These are phyloP conservation scores for Pteromalus puparum DNA, from an alignment of 1,140 invertebrate species.

Conservation along the genomic window DNA sequence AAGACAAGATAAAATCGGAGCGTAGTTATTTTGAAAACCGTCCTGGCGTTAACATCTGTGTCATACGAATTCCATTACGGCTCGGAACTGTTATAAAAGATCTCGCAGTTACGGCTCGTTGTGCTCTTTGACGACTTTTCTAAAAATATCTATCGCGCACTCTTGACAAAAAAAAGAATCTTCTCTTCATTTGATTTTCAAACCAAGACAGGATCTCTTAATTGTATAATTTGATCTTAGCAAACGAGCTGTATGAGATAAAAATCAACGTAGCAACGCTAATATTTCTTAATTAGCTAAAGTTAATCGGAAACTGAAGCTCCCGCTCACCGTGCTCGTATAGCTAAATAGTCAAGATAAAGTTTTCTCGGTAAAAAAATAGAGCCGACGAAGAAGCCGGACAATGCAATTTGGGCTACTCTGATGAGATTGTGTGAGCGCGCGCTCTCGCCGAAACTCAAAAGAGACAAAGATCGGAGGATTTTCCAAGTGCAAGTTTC, in stretches of 20 bases:
- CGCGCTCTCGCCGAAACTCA: neutral
- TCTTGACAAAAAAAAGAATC: neutral
- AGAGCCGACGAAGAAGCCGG: neutral
- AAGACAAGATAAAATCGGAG: too few species aligned
- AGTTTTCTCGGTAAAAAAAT: neutral
- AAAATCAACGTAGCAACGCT: neutral
- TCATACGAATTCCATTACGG: too few species aligned
- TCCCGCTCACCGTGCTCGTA: neutral
- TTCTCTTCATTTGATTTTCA: too few species aligned
- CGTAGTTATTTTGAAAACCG: too few species aligned
- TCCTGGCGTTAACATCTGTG: too few species aligned
- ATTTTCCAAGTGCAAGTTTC: slow-evolving; percentile 22
- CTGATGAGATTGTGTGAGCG: slow-evolving; percentile 10
- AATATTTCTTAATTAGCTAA: slow-evolving; percentile 1
- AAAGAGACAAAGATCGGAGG: slow-evolving; percentile 19
- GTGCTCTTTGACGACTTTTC: neutral
- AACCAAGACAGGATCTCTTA: neutral
- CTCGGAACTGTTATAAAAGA: too few species aligned
- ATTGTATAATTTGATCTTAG: too few species aligned
- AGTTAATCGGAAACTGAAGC: neutral
- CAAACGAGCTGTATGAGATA: too few species aligned
- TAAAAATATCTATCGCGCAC: neutral
- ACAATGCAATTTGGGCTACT: slow-evolving; percentile 31
- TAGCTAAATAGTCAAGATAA: slow-evolving; percentile 8
- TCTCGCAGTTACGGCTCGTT: too few species aligned